Base-by-base conservation (phyloP, 2,888 invertebrate species). In the Lydus trimaculatus region DNA sequence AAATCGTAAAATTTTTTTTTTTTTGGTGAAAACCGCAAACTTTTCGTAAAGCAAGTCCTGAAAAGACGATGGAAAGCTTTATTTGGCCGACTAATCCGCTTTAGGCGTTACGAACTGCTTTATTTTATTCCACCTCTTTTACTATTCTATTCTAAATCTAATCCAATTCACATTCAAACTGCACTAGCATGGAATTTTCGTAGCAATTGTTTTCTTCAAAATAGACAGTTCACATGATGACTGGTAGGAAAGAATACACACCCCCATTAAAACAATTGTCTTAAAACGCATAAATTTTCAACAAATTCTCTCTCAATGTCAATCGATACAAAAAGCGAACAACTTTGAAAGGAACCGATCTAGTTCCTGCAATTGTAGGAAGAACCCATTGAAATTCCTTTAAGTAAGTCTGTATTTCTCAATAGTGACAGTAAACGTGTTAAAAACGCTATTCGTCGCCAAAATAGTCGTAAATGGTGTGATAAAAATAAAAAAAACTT, bases 111-210 rank as follows among this genome's bases (percentile, higher is more conserved):
- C 66, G 61, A 65, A 65, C 65, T 73, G 74, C 78, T 78, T 80
- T 79, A 79, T 79, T 79, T 80, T 79, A 79, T 79, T 79, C 77
- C 65, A 73, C 77, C 76, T 76, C 77, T 77, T 80, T 78, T 78
- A 78, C 76, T 75, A 72, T 77, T 78, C 20, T 73, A 70, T 74
- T 77, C 78, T 75, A 78, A 79, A 81, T 79, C 79, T 79, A 80
- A 81, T 80, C 79, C 79, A 79, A 80, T 81, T 81, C 79, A 75
- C 75, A 81, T 81, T 81, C 79, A 80, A 81, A 81, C 78, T 79
- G 80, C 79, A 74, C 69, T 71, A 67, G 62, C 72, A 67, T 3
- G 62, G 75, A 80, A 80, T 79, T 79, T 78, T 79, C 79, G 48
- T 48, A 20, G 11, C 20, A 9, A 17, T 48, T 20, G 39, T 23